Evolutionary conservation across 2,888 invertebrate genomes (phyloP), one percentile per base, ranked within the genome.

Genomic region (Cerceris ruficornis): DNA sequence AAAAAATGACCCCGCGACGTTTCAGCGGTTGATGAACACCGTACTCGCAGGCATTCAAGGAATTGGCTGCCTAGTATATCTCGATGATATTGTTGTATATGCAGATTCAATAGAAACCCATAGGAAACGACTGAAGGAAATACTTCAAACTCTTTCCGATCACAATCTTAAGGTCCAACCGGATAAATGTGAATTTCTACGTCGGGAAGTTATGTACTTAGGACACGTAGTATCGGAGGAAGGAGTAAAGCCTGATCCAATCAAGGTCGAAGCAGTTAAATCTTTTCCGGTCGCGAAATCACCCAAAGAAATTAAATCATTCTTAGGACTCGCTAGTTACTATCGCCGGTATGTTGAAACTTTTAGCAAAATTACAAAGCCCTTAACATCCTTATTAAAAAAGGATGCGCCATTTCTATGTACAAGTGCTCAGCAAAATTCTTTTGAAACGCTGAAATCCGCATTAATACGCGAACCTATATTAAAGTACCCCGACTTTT

Each of bases 31-130:
- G 50, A 90, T 91, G 89, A 86, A 90, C 60, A 80, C 52, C 2
- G 85, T 90, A 7, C 71, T 90, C 41, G 15, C 75, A 0, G 88
- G 89, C 8, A 49, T 90, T 0, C 84, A 87, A 81, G 83, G 85
- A 57, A 72, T 58, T 6, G 62, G 71, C 8, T 88, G 89, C 67
- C 86, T 92, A 42, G 89, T 91, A 0, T 92, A 91, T 68, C 58
- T 92, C 11, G 91, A 92, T 61, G 90, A 92, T 73, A 87, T 91
- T 7, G 85, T 92, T 0, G 84, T 91, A 57, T 88, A 82, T 65
- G 87, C 83, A 0, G 75, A 81, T 41, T 78, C 69, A 6, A 39
- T 91, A 9, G 69, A 82, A 15, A 80, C 83, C n/a, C 90, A 90
- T 49, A 28, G 28, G 1, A 28, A 28, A 28, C 28, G 28, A 13